These are phyloP conservation scores for Neodiprion pinetum DNA, from an alignment of 1,140 invertebrate genomes.

Conservation along the genomic window DNA sequence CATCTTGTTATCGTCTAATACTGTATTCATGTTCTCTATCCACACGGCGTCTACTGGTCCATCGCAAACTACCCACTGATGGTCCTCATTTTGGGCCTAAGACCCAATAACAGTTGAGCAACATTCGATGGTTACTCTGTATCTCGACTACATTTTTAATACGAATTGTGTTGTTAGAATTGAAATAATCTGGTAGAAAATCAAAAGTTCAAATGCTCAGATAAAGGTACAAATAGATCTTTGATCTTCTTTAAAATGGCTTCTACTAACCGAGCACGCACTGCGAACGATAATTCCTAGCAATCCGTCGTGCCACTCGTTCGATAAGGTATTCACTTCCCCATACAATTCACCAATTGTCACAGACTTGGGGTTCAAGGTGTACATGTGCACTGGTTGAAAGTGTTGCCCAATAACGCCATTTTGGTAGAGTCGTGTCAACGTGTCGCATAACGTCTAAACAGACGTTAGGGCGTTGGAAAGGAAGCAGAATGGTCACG, in stretches of 20 bases:
- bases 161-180: no score
- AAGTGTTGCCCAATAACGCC: conserved; percentile 66
- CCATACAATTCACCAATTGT: conserved; percentile 90
- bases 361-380: conserved; percentile 89
- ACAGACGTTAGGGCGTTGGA: conserved; percentile 1
- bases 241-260: conserved; percentile 18
- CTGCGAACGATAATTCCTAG: conserved; percentile 74
- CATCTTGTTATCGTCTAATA: conserved; percentile 95
- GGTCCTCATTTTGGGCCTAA: conserved; percentile 66
- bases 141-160: neutral
- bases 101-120: conserved; percentile 21
- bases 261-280: conserved; percentile 67
- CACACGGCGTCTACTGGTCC: conserved; percentile 94
- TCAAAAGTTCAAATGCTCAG: neutral
- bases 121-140: neutral
- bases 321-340: conserved; percentile 81
- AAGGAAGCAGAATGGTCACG: neutral
- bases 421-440: conserved; percentile 67
- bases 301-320: conserved; percentile 92
- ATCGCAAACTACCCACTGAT: conserved; percentile 87
- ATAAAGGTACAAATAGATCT: conserved; percentile 10
- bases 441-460: conserved; percentile 72
- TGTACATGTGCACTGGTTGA: conserved; percentile 71
- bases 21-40: conserved; percentile 96
- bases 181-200: no score